phyloP scores from a whole-genome alignment of 53 echinoderm and acorn worm genomes.

The Holothuria leucospilota region DNA sequence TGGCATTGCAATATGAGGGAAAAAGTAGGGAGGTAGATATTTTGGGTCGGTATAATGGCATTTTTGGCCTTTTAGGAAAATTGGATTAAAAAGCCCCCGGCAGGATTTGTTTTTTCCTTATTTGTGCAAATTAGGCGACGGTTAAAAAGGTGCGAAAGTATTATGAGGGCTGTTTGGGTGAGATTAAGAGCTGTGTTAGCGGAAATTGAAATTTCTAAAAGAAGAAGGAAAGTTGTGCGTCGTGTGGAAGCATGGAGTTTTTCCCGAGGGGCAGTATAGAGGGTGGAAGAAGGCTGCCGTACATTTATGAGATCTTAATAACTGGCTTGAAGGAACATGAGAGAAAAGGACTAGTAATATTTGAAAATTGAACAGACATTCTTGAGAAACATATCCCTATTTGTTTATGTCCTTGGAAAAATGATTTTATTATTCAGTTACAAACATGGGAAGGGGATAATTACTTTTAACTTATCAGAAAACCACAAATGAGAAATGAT shows the following conservation, averaged over 20 bases:
- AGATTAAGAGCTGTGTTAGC: constrained; percentile 54
- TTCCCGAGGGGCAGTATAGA: constrained; percentile 31
- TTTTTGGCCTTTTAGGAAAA: constrained; percentile 60
- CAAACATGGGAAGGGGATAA: too few relatives aligned
- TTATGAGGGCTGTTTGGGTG: constrained; percentile 56
- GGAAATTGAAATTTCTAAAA: constrained; percentile 55
- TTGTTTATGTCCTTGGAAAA: too few relatives aligned
- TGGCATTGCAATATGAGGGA: constrained; percentile 23
- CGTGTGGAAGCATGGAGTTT: constrained; percentile 20
- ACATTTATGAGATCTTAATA: constrained; percentile 56
- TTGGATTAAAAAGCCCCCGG: constrained; percentile 60
- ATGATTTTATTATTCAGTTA: too few relatives aligned
- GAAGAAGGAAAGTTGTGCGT: constrained; percentile 18
- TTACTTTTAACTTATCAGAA: too few relatives aligned
- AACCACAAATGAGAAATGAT: too few relatives aligned
- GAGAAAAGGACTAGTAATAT: constrained; percentile 26
- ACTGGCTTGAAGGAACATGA: constrained; percentile 38
- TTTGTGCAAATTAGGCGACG: constrained; percentile 58
- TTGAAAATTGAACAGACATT: constrained; percentile 40
- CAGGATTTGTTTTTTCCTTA: constrained; percentile 60
- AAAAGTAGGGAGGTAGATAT: constrained; percentile 38
- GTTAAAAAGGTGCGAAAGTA: constrained; percentile 59
- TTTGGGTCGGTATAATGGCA: constrained; percentile 48
- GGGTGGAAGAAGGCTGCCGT: constrained; percentile 11
- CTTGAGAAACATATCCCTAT: not conserved